A percentile compares a stretch with the other conserved stretches of the same genome.
Evolutionary conservation across 2,888 invertebrate genomes (phyloP).

Genomic region (Acanthosepion lycidas): DNA sequence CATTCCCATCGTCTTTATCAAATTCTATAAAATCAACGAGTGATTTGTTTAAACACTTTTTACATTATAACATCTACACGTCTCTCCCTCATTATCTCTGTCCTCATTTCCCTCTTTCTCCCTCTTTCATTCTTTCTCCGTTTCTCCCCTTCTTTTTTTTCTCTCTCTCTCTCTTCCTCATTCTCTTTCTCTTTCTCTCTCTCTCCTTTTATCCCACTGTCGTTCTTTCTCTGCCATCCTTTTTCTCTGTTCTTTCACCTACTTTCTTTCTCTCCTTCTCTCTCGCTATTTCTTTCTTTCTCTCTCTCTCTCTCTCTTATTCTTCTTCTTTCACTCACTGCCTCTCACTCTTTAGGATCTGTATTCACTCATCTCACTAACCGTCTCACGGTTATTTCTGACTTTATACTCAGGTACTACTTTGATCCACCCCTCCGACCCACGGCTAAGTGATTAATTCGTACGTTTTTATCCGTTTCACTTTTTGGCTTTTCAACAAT

Average conservation of each 20-base stretch:
- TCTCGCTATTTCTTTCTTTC: background rate
- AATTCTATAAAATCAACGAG: background rate
- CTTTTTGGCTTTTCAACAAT: too few relatives aligned
- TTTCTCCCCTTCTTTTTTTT: background rate
- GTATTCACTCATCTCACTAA: too few relatives aligned
- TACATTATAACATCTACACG: background rate
- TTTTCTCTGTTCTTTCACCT: too few relatives aligned
- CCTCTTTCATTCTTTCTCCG: accelerated
- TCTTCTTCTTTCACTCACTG: too few relatives aligned
- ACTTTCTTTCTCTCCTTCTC: background rate
- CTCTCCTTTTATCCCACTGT: background rate
- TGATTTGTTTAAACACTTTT: background rate
- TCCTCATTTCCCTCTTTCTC: background rate
- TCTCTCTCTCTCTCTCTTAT: too few relatives aligned
- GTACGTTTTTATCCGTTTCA: too few relatives aligned
- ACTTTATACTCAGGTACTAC: too few relatives aligned
- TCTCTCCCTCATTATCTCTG: background rate
- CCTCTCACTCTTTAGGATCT: too few relatives aligned
- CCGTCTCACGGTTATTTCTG: too few relatives aligned
- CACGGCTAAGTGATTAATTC: too few relatives aligned
- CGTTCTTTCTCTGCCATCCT: too few relatives aligned
- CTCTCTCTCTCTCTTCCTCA: background rate
- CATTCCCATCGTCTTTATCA: background rate
- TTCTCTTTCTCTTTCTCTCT: background rate
- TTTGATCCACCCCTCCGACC: too few relatives aligned